Conservation (phyloP, 2,888 invertebrate genomes). For the Stenchaetothrips biformis region DNA sequence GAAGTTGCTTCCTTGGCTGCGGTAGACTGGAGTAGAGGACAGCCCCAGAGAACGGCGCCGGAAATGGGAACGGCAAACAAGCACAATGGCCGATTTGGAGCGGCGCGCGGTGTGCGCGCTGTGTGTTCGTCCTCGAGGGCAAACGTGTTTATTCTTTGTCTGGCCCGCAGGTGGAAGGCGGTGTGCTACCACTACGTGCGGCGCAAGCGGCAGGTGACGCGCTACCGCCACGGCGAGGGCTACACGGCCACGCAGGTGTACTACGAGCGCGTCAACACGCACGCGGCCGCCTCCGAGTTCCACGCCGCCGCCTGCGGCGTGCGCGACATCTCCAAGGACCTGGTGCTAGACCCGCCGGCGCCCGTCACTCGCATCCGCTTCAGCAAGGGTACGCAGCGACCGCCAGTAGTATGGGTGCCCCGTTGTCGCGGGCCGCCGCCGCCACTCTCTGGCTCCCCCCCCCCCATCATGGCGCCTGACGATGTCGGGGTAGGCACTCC, state of each 20-base stretch:
- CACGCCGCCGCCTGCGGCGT: constrained; percentile 72
- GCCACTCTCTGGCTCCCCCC: neutral
- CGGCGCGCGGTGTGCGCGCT: neutral
- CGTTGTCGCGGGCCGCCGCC: no score
- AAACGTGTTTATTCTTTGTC: neutral
- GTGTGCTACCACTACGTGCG: constrained; percentile 79
- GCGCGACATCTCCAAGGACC: constrained; percentile 66
- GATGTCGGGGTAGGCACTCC: neutral
- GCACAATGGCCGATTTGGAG: no score
- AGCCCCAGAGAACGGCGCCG: neutral
- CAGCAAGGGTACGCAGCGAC: constrained; percentile 56
- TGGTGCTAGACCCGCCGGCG: constrained; percentile 59
- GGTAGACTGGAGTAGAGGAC: no score
- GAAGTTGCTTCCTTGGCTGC: no score
- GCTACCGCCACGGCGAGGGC: constrained; percentile 75
- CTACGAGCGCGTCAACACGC: constrained; percentile 75
- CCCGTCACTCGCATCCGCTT: constrained; percentile 73
- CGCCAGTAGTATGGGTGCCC: no score
- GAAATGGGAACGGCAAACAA: neutral
- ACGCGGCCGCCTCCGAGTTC: constrained; percentile 71
- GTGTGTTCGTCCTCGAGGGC: neutral
- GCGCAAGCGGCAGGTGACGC: constrained; percentile 67
- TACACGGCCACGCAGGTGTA: constrained; percentile 79
- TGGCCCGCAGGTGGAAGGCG: constrained; percentile 65
- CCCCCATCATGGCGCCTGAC: neutral